These are phyloP conservation scores for Acanthurus lineatus DNA, from an alignment of 2,797 vertebrate species.

Conservation along the genomic window DNA sequence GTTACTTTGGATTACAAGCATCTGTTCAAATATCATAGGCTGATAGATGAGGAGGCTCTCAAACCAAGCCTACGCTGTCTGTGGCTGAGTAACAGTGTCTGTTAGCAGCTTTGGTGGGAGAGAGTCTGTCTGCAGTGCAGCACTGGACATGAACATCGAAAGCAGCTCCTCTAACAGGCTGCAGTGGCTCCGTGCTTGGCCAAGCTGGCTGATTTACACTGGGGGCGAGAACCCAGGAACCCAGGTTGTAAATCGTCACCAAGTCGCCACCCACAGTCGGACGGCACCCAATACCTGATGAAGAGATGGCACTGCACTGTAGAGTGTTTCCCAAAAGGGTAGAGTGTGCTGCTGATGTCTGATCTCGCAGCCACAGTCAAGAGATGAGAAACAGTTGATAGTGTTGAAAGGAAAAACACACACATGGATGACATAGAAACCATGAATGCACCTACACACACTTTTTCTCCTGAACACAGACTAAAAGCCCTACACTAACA, in stretches of 20 bases:
- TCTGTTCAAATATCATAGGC: conserved; percentile 66
- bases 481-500: conserved; percentile 74
- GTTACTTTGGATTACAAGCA: conserved; percentile 55
- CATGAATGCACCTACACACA: conserved; percentile 23
- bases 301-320: conserved; percentile 25
- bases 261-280: conserved; percentile 61
- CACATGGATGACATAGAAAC: conserved; percentile 17
- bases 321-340: conserved; percentile 69
- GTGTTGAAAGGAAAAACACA: conserved; percentile 31
- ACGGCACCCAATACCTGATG: conserved; percentile 47
- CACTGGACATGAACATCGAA: conserved; percentile 71
- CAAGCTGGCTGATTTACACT: conserved; percentile 54
- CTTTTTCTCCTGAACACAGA: conserved; percentile 15
- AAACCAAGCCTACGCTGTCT: conserved; percentile 59
- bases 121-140: conserved; percentile 81
- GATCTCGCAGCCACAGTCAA: conserved; percentile 23
- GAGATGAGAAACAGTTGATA: conserved; percentile 24
- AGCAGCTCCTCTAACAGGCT: conserved; percentile 64
- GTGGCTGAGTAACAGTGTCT: conserved; percentile 55
- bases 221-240: conserved; percentile 34
- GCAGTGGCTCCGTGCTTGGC: conserved; percentile 58
- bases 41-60: conserved; percentile 62
- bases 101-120: conserved; percentile 44
- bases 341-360: conserved; percentile 40
- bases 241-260: conserved; percentile 68